Conservation (phyloP, 2,113 vertebrate species). For the Aix galericulata region DNA sequence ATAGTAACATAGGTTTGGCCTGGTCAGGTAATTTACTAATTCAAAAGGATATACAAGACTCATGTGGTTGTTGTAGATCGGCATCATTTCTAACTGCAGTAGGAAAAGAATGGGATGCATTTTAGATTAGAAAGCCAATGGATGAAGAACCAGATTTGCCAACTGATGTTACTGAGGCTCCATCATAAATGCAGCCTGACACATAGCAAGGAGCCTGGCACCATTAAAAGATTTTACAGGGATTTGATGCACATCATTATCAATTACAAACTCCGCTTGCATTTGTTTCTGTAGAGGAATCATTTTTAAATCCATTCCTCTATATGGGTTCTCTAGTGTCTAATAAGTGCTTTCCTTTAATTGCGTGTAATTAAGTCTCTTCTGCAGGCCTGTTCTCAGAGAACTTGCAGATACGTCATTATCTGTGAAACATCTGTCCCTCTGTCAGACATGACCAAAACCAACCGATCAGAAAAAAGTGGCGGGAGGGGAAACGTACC, state of each 20-base stretch:
- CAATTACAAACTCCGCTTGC: background rate
- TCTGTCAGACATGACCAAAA: constrained; percentile 47
- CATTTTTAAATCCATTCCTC: constrained; percentile 36
- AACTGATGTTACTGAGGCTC: background rate
- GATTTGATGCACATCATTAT: background rate
- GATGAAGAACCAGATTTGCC: background rate
- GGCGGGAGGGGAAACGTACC: background rate
- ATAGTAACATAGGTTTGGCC: background rate
- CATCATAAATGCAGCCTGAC: background rate
- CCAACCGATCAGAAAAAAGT: constrained; percentile 2
- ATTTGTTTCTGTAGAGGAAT: constrained; percentile 19
- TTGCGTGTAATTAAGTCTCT: constrained; percentile 57
- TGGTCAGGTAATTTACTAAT: background rate
- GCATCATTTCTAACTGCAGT: background rate
- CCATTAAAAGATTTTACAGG: background rate
- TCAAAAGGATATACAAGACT: background rate
- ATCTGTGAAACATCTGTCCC: constrained; percentile 46
- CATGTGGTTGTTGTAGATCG: background rate
- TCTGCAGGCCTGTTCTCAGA: constrained; percentile 20
- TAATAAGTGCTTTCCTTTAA: constrained; percentile 55
- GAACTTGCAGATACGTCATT: constrained; percentile 23
- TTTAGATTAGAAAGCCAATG: background rate
- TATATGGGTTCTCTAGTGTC: constrained; percentile 38
- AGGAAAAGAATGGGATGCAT: background rate
- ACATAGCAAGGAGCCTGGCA: background rate